Percentiles rank a stretch among this genome's conserved stretches.
These are phyloP conservation scores for Melitaea cinxia DNA, from an alignment of 1,140 invertebrate species.

Conservation along the genomic window DNA sequence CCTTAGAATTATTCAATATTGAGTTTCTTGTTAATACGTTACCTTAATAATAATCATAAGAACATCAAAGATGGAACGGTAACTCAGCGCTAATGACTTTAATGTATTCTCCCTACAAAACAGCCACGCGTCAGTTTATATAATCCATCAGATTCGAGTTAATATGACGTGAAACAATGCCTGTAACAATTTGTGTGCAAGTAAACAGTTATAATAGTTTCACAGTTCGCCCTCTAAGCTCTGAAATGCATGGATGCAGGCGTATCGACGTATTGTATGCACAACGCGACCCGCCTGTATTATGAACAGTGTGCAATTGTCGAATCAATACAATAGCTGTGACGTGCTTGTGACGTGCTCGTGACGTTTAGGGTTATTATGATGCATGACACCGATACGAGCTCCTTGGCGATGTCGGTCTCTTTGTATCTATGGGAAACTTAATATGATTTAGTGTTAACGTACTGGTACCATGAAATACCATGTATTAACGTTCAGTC, in stretches of 20 bases:
- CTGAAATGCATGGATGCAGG: neutral
- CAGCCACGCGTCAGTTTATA: neutral
- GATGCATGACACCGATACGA: no score
- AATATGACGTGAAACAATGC: neutral
- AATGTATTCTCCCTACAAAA: neutral
- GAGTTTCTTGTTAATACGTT: no score
- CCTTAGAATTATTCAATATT: no score
- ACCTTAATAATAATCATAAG: neutral
- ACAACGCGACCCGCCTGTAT: neutral
- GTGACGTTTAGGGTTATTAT: no score
- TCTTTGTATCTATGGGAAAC: no score
- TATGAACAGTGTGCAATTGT: conserved; percentile 13
- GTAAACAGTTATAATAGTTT: conserved; percentile 17
- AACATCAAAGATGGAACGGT: neutral
- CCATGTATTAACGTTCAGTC: no score
- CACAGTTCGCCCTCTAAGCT: neutral
- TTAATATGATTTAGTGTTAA: no score
- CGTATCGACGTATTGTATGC: neutral
- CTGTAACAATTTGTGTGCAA: conserved; percentile 1
- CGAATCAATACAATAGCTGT: conserved; percentile 3
- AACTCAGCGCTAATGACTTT: neutral
- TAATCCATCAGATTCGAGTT: neutral
- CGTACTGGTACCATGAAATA: no score
- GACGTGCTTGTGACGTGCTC: conserved; percentile 7
- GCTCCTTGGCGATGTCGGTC: no score